phyloP scores from a whole-genome alignment of 1,140 invertebrate genomes.

The Spodoptera frugiperda region DNA sequence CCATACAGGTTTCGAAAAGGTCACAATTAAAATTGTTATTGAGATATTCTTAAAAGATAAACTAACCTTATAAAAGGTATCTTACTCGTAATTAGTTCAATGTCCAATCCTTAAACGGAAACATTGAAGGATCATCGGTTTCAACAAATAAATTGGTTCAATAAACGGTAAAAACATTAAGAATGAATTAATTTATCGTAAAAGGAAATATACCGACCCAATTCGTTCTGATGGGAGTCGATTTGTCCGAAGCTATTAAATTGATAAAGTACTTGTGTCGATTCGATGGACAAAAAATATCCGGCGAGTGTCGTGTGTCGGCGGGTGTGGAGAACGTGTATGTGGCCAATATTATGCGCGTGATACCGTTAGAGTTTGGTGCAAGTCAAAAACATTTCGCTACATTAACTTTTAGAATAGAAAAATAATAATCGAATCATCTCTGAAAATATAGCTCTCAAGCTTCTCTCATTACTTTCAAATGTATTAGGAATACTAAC shows the following conservation, averaged over 20 bases:
- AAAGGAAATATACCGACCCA: constrained; percentile 11
- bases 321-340: constrained; percentile 56
- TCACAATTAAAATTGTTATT: constrained; percentile 1
- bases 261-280: constrained; percentile 41
- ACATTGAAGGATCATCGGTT: constrained; percentile 39
- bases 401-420: no score
- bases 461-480: neutral
- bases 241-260: constrained; percentile 46
- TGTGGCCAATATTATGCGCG: constrained; percentile 55
- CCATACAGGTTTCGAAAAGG: neutral
- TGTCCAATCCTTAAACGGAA: constrained; percentile 27
- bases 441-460: no score
- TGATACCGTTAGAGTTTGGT: constrained; percentile 63
- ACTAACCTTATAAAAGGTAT: neutral
- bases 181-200: constrained; percentile 15
- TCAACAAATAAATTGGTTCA: constrained; percentile 6
- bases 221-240: constrained; percentile 1
- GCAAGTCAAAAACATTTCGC: constrained; percentile 48
- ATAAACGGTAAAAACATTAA: constrained; percentile 25
- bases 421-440: no score
- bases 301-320: constrained; percentile 57
- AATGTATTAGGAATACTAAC: neutral
- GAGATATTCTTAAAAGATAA: neutral
- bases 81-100: constrained; percentile 5
- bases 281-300: constrained; percentile 52